Percentiles rank a stretch among this genome's conserved stretches.
These are phyloP conservation scores for Hemaris fuciformis DNA, from an alignment of 2,888 invertebrate genomes.

Conservation along the genomic window DNA sequence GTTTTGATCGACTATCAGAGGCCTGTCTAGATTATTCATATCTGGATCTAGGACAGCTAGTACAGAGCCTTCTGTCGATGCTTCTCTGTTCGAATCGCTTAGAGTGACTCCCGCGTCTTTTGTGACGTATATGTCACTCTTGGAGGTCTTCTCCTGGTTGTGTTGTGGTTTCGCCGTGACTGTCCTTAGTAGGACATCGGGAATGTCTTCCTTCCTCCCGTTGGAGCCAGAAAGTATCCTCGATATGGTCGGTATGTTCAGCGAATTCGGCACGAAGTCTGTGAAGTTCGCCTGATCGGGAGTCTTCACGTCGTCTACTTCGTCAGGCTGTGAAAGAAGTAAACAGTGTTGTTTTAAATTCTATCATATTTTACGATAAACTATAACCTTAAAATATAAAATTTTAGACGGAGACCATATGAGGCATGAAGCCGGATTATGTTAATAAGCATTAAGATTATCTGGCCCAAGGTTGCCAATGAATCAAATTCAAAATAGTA, in stretches of 20 bases:
- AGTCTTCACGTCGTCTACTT: slow-evolving; percentile 69
- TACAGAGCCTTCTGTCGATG: slow-evolving; percentile 74
- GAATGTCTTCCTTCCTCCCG: slow-evolving; percentile 90
- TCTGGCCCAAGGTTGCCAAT: too few relatives aligned
- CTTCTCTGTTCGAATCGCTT: slow-evolving; percentile 65
- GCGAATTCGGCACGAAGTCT: slow-evolving; percentile 85
- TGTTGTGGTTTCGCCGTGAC: slow-evolving; percentile 83
- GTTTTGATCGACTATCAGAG: slow-evolving; percentile 70
- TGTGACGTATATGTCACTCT: slow-evolving; percentile 66
- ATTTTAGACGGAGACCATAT: too few relatives aligned
- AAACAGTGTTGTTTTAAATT: slow-evolving; percentile 4
- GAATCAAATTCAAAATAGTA: too few relatives aligned
- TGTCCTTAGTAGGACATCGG: slow-evolving; percentile 87
- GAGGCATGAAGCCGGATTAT: too few relatives aligned
- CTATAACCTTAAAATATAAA: too few relatives aligned
- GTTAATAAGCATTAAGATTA: too few relatives aligned
- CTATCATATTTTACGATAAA: too few relatives aligned
- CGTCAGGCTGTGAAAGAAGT: slow-evolving; percentile 62
- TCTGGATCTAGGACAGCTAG: slow-evolving; percentile 76
- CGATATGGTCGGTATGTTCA: slow-evolving; percentile 91
- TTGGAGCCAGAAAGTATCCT: slow-evolving; percentile 93
- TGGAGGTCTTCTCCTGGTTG: slow-evolving; percentile 68
- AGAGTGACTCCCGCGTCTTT: slow-evolving; percentile 74
- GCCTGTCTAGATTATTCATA: slow-evolving; percentile 78
- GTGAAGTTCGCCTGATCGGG: slow-evolving; percentile 78